These are phyloP conservation scores for Parnassius mnemosyne DNA, from an alignment of 2,888 invertebrate genomes.

Conservation along the genomic window DNA sequence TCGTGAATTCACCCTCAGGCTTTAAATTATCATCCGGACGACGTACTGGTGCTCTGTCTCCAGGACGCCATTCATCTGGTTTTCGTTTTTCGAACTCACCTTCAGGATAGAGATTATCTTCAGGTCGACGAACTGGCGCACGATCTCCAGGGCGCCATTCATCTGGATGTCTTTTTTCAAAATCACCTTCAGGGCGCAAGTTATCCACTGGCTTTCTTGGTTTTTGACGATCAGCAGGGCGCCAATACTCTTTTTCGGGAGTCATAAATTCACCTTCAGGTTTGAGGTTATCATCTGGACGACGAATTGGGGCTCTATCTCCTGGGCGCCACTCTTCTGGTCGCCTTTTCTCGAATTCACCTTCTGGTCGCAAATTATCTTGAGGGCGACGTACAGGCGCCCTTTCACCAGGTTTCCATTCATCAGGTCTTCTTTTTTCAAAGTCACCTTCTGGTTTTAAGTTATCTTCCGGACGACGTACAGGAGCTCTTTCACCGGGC, in stretches of 20 bases:
- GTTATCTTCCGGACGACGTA: constrained; percentile 71
- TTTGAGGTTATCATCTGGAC: constrained; percentile 73
- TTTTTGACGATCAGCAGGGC: constrained; percentile 56
- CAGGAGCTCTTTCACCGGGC: constrained; percentile 57
- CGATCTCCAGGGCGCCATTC: constrained; percentile 76
- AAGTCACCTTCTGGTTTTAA: constrained; percentile 80
- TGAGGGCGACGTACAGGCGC: constrained; percentile 76
- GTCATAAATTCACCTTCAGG: constrained; percentile 77
- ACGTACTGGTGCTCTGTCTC: constrained; percentile 63
- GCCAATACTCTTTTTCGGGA: constrained; percentile 62
- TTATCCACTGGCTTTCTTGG: constrained; percentile 79
- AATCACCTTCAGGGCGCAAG: constrained; percentile 78
- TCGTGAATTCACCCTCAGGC: constrained; percentile 68
- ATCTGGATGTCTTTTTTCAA: constrained; percentile 65
- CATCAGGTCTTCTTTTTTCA: constrained; percentile 51
- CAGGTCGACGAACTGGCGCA: constrained; percentile 59
- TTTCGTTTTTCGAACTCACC: constrained; percentile 65
- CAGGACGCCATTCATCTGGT: constrained; percentile 65
- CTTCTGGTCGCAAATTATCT: constrained; percentile 57
- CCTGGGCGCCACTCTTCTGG: constrained; percentile 58
- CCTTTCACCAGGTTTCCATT: constrained; percentile 70
- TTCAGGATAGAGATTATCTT: constrained; percentile 78
- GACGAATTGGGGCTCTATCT: constrained; percentile 56
- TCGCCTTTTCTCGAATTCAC: constrained; percentile 53
- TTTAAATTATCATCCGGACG: constrained; percentile 67